phyloP scores from a whole-genome alignment of 2,113 vertebrate species.

The Mobula birostris region DNA sequence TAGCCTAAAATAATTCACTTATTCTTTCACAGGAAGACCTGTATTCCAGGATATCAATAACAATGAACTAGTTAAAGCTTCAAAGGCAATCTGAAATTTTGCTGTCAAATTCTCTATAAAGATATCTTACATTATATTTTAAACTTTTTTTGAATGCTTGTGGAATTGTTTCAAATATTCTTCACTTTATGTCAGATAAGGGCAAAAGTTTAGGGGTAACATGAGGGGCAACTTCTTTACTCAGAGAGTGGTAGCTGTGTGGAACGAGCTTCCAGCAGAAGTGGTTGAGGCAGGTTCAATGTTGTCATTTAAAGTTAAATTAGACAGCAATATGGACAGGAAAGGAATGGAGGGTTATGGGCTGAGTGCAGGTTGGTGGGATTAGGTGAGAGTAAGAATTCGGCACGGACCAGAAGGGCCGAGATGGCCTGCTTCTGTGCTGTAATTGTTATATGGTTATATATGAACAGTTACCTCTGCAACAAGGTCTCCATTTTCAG shows the following conservation, averaged over 20 bases:
- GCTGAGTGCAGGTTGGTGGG: too few relatives aligned
- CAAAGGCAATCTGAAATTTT: background rate
- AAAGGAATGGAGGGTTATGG: too few relatives aligned
- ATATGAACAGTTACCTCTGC: conserved; percentile 68
- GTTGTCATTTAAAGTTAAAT: too few relatives aligned
- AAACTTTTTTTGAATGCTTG: background rate
- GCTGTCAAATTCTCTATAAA: background rate
- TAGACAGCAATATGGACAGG: too few relatives aligned
- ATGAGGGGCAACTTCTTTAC: too few relatives aligned
- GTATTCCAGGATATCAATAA: background rate
- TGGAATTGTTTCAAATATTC: background rate
- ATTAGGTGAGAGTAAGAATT: too few relatives aligned
- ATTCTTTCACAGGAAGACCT: background rate
- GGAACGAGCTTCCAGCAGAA: too few relatives aligned
- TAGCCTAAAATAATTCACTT: background rate
- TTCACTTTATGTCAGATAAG: background rate
- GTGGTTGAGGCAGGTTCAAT: too few relatives aligned
- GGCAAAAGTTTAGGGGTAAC: too few relatives aligned
- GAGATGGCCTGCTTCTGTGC: too few relatives aligned
- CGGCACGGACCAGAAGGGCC: too few relatives aligned
- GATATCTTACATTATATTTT: background rate
- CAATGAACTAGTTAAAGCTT: background rate
- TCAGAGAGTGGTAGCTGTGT: too few relatives aligned
- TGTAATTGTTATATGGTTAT: background rate
- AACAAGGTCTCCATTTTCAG: conserved; percentile 92